Percentiles rank a stretch among this genome's conserved stretches.
These are phyloP conservation scores for Philhelius pedissequus DNA, from an alignment of 2,888 invertebrate genomes.

Conservation along the genomic window DNA sequence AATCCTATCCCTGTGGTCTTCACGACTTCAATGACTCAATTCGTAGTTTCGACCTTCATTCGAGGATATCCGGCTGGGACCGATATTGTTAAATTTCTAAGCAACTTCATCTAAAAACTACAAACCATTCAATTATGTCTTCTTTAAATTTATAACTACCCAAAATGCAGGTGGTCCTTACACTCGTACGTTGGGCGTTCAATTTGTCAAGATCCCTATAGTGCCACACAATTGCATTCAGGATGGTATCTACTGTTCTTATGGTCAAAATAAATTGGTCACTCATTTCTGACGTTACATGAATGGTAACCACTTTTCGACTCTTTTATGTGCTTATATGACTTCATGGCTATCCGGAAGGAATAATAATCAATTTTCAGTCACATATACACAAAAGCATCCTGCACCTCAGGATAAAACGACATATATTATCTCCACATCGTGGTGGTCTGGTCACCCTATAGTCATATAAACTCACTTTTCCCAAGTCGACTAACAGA, in stretches of 20 bases:
- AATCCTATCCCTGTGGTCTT: background rate
- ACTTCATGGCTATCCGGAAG: conserved; percentile 42
- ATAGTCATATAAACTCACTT: conserved; percentile 10
- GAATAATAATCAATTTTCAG: conserved; percentile 60
- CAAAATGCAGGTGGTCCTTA: conserved; percentile 50
- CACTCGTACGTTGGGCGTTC: background rate
- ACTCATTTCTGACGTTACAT: conserved; percentile 43
- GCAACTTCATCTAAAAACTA: background rate
- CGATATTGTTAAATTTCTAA: background rate
- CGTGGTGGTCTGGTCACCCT: conserved; percentile 66
- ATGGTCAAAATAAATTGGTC: conserved; percentile 54
- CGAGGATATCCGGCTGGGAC: background rate
- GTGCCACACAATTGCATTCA: conserved; percentile 24
- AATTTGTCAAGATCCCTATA: conserved; percentile 47
- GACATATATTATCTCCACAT: background rate
- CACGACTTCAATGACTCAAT: background rate
- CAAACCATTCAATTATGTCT: background rate
- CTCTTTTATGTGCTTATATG: background rate
- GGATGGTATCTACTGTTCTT: background rate
- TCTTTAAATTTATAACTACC: background rate
- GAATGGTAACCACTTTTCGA: conserved; percentile 51
- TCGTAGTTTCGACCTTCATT: background rate
- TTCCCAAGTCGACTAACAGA: background rate
- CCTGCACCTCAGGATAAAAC: conserved; percentile 34
- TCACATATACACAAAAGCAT: background rate